phyloP scores from a whole-genome alignment of 2,888 invertebrate species.

The Ectemnius cavifrons region DNA sequence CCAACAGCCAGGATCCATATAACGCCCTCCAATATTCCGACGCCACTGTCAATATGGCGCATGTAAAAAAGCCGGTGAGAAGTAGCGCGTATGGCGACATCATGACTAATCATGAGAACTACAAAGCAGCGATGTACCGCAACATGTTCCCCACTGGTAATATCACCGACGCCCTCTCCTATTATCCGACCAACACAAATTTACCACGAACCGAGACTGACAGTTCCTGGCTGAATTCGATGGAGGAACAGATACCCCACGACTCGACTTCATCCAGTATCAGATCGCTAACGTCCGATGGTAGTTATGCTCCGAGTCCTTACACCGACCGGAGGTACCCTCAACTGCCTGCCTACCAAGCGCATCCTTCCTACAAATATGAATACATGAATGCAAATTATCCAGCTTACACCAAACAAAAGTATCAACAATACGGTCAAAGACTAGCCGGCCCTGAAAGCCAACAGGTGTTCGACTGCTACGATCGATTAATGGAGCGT shows the following conservation, averaged over 20 bases:
- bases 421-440: constrained; percentile 73
- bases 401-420: constrained; percentile 54
- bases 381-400: constrained; percentile 71
- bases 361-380: constrained; percentile 69
- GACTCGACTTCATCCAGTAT: constrained; percentile 81
- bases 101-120: constrained; percentile 82
- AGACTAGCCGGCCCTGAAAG: constrained; percentile 63
- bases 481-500: constrained; percentile 72
- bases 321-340: constrained; percentile 71
- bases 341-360: constrained; percentile 73
- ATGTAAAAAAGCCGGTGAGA: constrained; percentile 66
- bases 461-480: constrained; percentile 69
- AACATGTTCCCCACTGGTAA: constrained; percentile 85
- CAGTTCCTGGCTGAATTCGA: constrained; percentile 81
- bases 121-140: constrained; percentile 83
- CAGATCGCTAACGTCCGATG: constrained; percentile 72
- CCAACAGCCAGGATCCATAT: constrained; percentile 72
- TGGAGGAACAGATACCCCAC: constrained; percentile 79
- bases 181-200: constrained; percentile 87
- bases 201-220: constrained; percentile 81
- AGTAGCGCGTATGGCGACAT: constrained; percentile 78
- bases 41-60: constrained; percentile 73
- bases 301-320: constrained; percentile 70
- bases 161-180: constrained; percentile 89
- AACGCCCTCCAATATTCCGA: constrained; percentile 75